Evolutionary conservation across 2,888 invertebrate genomes (phyloP).

Genomic region (Lutraria lutraria): DNA sequence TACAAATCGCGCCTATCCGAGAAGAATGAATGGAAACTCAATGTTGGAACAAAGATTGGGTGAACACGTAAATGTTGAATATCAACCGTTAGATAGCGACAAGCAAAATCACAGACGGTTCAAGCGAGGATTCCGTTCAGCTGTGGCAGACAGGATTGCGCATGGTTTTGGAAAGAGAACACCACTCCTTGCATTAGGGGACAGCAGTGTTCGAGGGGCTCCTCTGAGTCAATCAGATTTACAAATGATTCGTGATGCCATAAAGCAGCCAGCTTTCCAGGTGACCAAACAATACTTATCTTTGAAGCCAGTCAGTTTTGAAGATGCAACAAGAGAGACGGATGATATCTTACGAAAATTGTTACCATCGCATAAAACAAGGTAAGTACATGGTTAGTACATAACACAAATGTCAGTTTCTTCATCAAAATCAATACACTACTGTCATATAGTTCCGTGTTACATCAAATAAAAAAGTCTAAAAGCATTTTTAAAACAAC

Average conservation of each 20-base stretch:
- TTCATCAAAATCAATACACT: no score
- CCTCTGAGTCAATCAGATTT: not conserved
- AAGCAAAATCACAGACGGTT: conserved; percentile 10
- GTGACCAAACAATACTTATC: conserved; percentile 8
- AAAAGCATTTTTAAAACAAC: no score
- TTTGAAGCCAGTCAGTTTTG: conserved; percentile 20
- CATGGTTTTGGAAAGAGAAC: conserved; percentile 82
- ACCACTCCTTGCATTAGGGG: conserved; percentile 26
- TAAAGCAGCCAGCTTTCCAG: not conserved
- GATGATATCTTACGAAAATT: not conserved
- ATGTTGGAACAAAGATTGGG: not conserved
- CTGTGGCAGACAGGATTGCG: conserved; percentile 78
- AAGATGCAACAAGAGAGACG: not conserved
- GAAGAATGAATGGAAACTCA: not conserved
- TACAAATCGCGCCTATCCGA: not conserved
- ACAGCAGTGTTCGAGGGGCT: not conserved
- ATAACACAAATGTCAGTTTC: no score
- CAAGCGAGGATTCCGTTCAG: conserved; percentile 75
- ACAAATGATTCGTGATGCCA: not conserved
- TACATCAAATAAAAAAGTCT: no score
- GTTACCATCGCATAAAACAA: not conserved
- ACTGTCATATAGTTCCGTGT: no score
- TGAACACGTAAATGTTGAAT: not conserved
- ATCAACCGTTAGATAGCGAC: not conserved
- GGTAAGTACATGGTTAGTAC: not conserved